Conservation (phyloP, 2,797 vertebrate genomes). For the Hylomyscus alleni region DNA sequence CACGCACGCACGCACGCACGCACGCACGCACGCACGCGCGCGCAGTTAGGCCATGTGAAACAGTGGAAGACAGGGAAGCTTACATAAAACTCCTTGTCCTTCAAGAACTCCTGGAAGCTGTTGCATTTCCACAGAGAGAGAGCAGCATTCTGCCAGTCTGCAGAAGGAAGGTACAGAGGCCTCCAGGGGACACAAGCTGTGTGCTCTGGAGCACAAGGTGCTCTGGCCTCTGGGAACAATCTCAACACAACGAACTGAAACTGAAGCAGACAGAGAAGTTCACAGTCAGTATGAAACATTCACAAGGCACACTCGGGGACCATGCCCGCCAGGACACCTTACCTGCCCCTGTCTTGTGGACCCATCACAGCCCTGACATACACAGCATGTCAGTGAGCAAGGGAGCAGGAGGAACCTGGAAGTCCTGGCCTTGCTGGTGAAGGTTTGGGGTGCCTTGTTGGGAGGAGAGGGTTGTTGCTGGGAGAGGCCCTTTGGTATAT, state of each 20-base stretch:
- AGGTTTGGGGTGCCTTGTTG: neutral
- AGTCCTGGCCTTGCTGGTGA: neutral
- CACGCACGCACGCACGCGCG: neutral
- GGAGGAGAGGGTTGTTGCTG: neutral
- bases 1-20: too few species aligned
- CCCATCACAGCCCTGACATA: neutral
- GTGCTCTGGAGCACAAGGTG: neutral
- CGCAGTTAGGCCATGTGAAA: rapidly evolving
- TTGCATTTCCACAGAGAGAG: slow-evolving; percentile 90
- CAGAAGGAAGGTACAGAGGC: slow-evolving; percentile 66
- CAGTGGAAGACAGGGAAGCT: neutral
- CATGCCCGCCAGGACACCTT: neutral
- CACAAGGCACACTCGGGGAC: neutral
- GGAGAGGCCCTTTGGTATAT: neutral
- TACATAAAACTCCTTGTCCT: slow-evolving; percentile 88
- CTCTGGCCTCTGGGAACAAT: slow-evolving; percentile 90
- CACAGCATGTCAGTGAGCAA: neutral
- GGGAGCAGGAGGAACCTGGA: neutral
- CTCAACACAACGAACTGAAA: slow-evolving; percentile 91
- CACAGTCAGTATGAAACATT: neutral
- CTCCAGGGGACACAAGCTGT: slow-evolving; percentile 84
- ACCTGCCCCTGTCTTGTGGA: neutral
- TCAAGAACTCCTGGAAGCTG: slow-evolving; percentile 87
- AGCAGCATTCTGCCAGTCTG: slow-evolving; percentile 88
- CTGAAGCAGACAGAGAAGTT: slow-evolving; percentile 23